These are phyloP conservation scores for Drosophila fulvimacula DNA, from an alignment of 2,888 invertebrate species.

Conservation along the genomic window DNA sequence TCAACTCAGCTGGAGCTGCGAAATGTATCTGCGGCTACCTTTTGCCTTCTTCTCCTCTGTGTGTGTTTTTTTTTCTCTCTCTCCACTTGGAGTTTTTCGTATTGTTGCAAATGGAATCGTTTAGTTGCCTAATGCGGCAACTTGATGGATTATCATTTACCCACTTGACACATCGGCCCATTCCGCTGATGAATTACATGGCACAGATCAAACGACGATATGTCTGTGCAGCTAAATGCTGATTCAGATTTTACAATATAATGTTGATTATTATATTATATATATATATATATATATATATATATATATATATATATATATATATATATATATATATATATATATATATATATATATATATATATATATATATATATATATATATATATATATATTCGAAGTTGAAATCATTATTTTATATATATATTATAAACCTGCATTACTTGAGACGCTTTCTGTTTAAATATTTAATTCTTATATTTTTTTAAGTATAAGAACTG, in stretches of 20 bases:
- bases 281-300: too few species aligned
- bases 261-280: not conserved
- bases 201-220: slow-evolving; percentile 31
- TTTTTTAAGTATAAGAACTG: too few species aligned
- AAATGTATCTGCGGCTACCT: slow-evolving; percentile 78
- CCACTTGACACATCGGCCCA: slow-evolving; percentile 39
- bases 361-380: too few species aligned
- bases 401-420: too few species aligned
- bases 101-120: slow-evolving; percentile 76
- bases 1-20: slow-evolving; percentile 62
- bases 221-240: not conserved
- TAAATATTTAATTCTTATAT: too few species aligned
- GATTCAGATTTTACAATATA: not conserved
- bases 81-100: not conserved
- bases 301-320: too few species aligned
- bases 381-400: too few species aligned
- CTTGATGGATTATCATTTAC: slow-evolving; percentile 70
- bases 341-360: too few species aligned
- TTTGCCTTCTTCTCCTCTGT: slow-evolving; percentile 28
- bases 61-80: not conserved
- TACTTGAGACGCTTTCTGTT: too few species aligned
- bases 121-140: slow-evolving; percentile 82
- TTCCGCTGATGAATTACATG: slow-evolving; percentile 55
- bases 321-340: too few species aligned
- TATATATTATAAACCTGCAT: too few species aligned